phyloP scores from a whole-genome alignment of 2,888 invertebrate genomes.

The Ochropacha duplaris region DNA sequence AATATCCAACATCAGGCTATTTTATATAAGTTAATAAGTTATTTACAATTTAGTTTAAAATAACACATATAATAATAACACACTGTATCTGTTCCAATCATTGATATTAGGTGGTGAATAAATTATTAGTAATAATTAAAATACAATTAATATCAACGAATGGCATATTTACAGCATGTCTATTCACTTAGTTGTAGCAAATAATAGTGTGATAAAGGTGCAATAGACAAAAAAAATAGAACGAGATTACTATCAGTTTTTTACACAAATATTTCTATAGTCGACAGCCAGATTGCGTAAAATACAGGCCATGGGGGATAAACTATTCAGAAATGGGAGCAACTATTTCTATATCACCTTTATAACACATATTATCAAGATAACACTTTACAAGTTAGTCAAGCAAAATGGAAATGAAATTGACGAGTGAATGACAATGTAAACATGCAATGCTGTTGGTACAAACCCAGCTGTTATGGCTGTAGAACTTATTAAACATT shows the following conservation, averaged over 20 bases:
- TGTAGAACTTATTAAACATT: background rate
- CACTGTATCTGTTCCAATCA: background rate
- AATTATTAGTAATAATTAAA: no score
- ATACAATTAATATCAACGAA: background rate
- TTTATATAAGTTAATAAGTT: background rate
- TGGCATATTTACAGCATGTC: background rate
- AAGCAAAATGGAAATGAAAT: constrained; percentile 1
- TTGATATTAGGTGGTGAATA: background rate
- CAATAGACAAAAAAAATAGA: background rate
- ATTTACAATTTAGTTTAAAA: background rate
- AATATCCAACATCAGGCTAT: background rate
- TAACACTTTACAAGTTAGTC: background rate
- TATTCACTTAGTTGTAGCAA: background rate
- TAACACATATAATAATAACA: background rate
- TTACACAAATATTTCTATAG: no score
- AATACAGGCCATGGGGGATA: no score
- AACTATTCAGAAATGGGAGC: no score
- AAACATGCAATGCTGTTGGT: background rate
- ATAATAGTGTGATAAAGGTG: background rate
- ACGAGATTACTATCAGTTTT: background rate
- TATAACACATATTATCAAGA: background rate
- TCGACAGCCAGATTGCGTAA: no score
- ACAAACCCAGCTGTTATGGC: background rate
- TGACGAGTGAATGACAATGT: background rate
- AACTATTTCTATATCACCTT: background rate